phyloP scores from a whole-genome alignment of 2,888 invertebrate species.

The Thelaira solivaga region DNA sequence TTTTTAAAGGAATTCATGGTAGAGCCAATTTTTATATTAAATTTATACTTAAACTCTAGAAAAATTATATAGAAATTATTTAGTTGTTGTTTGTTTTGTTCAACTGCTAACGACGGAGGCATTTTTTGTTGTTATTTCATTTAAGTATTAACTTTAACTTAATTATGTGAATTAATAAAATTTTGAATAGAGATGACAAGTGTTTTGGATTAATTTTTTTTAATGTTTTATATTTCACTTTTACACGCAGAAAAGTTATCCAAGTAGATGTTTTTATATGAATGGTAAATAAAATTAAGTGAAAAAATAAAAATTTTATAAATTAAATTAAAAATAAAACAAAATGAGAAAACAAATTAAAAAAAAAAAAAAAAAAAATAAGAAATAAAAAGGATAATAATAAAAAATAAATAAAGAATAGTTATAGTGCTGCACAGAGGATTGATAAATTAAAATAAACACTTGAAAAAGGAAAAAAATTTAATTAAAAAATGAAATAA shows the following conservation, averaged over 20 bases:
- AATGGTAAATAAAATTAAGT: constrained; percentile 46
- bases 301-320: constrained; percentile 20
- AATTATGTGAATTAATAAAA: constrained; percentile 48
- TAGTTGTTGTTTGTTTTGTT: constrained; percentile 20
- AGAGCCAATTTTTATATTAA: constrained; percentile 40
- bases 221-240: constrained; percentile 29
- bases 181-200: constrained; percentile 48
- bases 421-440: constrained; percentile 43
- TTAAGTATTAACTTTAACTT: neutral
- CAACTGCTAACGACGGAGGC: constrained; percentile 69
- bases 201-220: constrained; percentile 13
- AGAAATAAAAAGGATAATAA: constrained; percentile 6
- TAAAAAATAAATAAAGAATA: constrained; percentile 21
- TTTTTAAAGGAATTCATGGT: constrained; percentile 14
- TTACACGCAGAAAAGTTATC: constrained; percentile 50
- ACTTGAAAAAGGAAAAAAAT: constrained; percentile 1
- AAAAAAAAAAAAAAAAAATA: constrained; percentile 12
- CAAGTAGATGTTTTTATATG: constrained; percentile 58
- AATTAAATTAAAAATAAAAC: constrained; percentile 28
- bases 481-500: neutral
- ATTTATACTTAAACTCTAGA: constrained; percentile 44
- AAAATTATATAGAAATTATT: constrained; percentile 13
- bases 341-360: constrained; percentile 7
- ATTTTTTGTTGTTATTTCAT: constrained; percentile 64
- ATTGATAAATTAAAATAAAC: constrained; percentile 8